These are phyloP conservation scores for Elgaria multicarinata DNA, from an alignment of 2,113 vertebrate species.

Conservation along the genomic window DNA sequence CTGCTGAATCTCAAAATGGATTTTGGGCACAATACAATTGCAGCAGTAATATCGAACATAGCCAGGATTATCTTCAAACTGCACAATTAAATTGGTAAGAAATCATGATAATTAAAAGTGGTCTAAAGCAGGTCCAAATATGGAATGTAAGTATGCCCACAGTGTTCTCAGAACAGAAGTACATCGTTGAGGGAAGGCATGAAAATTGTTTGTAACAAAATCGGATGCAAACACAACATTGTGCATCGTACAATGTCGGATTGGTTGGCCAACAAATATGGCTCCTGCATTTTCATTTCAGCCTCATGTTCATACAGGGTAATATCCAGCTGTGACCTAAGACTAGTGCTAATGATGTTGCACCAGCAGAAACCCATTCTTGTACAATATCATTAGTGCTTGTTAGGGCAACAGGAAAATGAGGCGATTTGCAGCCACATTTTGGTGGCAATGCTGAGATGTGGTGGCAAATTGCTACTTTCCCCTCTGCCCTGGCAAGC, in stretches of 20 bases:
- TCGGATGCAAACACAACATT: background rate
- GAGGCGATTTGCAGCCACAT: no score
- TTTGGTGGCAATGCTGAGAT: no score
- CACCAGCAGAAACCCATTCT: no score
- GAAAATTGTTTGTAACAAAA: background rate
- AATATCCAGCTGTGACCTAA: no score
- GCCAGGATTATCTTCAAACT: background rate
- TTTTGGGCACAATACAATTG: background rate
- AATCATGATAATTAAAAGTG: background rate
- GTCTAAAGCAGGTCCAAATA: background rate
- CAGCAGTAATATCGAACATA: background rate
- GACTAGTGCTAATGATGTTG: no score
- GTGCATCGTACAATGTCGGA: background rate
- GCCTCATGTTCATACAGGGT: no score
- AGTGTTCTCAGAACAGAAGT: background rate
- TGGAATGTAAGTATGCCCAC: background rate
- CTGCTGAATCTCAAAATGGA: background rate
- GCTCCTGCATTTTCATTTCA: background rate
- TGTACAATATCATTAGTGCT: no score
- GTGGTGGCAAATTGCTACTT: no score
- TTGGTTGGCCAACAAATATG: background rate
- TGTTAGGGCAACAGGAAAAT: no score
- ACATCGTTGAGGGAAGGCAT: background rate
- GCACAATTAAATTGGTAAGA: background rate
- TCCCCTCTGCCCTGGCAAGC: no score